Percentiles rank a stretch among this genome's conserved stretches.
phyloP scores from a whole-genome alignment of 2,888 invertebrate genomes.

The Prenolepis imparis region DNA sequence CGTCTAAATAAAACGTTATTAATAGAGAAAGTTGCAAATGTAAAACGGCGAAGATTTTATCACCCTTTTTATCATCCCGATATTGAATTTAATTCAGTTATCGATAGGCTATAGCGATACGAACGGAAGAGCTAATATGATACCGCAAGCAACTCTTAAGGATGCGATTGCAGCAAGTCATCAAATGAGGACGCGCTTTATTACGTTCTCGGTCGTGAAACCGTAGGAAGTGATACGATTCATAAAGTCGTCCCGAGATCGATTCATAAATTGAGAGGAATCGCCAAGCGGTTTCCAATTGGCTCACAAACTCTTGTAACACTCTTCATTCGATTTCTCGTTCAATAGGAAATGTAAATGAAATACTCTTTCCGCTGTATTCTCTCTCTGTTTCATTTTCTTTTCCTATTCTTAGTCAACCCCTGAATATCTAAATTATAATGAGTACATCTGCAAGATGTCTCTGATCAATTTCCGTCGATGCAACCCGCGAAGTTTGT shows the following conservation, averaged over 20 bases:
- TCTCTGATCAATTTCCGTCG: neutral
- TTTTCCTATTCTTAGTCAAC: neutral
- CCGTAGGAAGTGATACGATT: conserved; percentile 44
- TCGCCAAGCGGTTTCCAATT: conserved; percentile 26
- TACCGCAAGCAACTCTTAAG: conserved; percentile 5
- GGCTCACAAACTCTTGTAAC: conserved; percentile 18
- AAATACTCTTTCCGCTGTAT: neutral
- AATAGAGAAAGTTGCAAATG: neutral
- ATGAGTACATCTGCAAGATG: neutral
- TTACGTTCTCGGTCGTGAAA: conserved; percentile 44
- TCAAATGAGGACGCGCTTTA: conserved; percentile 31
- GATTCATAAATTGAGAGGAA: conserved; percentile 35
- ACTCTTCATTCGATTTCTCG: neutral
- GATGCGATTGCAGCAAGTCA: neutral
- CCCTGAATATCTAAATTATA: neutral
- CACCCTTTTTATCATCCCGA: conserved; percentile 42
- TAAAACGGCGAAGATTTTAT: conserved; percentile 33
- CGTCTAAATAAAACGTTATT: neutral
- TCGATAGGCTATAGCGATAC: conserved; percentile 52
- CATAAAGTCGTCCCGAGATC: conserved; percentile 52
- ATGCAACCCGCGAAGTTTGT: neutral
- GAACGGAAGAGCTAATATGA: neutral
- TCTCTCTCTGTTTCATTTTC: neutral
- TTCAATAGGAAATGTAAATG: conserved; percentile 24
- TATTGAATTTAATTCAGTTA: conserved; percentile 63